Percentiles rank a stretch among this genome's conserved stretches.
Evolutionary conservation across 1,140 invertebrate genomes (phyloP).

Genomic region (Chironomus tepperi): DNA sequence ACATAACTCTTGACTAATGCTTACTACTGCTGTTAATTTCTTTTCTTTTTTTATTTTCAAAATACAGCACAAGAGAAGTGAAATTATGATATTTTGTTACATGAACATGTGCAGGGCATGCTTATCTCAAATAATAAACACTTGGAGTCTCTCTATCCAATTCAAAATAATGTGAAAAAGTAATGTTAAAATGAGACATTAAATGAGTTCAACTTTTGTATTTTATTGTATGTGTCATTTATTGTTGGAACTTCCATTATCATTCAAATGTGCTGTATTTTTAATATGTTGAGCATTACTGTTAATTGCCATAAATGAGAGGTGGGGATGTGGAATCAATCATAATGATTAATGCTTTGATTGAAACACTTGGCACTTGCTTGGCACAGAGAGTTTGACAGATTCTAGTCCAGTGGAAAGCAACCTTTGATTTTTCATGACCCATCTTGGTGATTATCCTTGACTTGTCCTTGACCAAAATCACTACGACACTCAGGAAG

Average conservation of each 20-base stretch:
- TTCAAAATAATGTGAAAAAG: neutral
- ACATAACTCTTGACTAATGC: neutral
- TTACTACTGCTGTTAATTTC: slow-evolving; percentile 8
- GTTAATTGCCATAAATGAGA: no score
- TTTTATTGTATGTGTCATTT: neutral
- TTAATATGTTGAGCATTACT: neutral
- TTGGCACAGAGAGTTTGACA: no score
- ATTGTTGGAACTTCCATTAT: neutral
- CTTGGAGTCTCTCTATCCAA: neutral
- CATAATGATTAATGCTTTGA: no score
- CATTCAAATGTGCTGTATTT: neutral
- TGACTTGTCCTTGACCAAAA: no score
- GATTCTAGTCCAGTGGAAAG: no score
- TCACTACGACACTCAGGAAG: no score
- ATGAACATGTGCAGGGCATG: neutral
- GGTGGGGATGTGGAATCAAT: neutral
- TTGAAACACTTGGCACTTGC: no score
- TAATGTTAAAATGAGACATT: neutral
- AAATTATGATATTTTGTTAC: neutral
- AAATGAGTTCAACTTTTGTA: slow-evolving; percentile 8
- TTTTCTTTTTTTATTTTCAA: neutral
- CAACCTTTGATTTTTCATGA: no score
- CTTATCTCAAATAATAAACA: slow-evolving; percentile 8
- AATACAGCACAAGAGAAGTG: neutral
- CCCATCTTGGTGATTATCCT: no score